These are phyloP conservation scores for Steinernema carpocapsae DNA, from an alignment of 2,888 invertebrate genomes.

Conservation along the genomic window DNA sequence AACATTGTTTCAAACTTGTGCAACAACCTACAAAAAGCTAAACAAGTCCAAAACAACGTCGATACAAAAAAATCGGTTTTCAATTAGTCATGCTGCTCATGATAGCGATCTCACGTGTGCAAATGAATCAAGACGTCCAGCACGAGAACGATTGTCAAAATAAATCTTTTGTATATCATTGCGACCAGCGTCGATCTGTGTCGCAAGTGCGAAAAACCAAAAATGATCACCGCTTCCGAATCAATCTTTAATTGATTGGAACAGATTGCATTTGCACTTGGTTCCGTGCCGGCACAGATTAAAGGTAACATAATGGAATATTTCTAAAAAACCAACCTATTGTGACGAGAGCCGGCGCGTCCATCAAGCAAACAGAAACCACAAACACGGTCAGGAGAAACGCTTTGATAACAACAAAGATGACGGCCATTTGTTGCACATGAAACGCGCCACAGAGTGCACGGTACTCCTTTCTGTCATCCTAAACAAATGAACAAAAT, in stretches of 20 bases:
- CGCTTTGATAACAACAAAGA: conserved; percentile 32
- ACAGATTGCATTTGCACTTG: background rate
- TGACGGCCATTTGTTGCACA: conserved; percentile 23
- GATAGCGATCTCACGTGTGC: too few relatives aligned
- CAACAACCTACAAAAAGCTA: too few relatives aligned
- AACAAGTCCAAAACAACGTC: too few relatives aligned
- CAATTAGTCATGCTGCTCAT: too few relatives aligned
- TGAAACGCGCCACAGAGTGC: conserved; percentile 25
- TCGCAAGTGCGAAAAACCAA: background rate
- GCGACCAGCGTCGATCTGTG: too few relatives aligned
- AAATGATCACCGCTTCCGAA: background rate
- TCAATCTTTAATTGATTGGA: conserved; percentile 14
- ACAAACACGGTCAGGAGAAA: conserved; percentile 36
- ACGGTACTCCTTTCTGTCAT: conserved; percentile 22
- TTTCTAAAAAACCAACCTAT: conserved; percentile 32
- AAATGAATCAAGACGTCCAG: too few relatives aligned
- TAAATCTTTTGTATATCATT: too few relatives aligned
- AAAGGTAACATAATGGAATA: background rate
- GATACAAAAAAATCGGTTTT: too few relatives aligned
- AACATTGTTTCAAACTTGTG: too few relatives aligned
- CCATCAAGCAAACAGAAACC: conserved; percentile 36
- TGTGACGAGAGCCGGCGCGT: conserved; percentile 32
- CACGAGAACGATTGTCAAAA: too few relatives aligned
- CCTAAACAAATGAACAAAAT: background rate
- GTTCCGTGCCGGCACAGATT: background rate